Evolutionary conservation across 2,888 invertebrate species (phyloP).

Genomic region (Carcina quercana): DNA sequence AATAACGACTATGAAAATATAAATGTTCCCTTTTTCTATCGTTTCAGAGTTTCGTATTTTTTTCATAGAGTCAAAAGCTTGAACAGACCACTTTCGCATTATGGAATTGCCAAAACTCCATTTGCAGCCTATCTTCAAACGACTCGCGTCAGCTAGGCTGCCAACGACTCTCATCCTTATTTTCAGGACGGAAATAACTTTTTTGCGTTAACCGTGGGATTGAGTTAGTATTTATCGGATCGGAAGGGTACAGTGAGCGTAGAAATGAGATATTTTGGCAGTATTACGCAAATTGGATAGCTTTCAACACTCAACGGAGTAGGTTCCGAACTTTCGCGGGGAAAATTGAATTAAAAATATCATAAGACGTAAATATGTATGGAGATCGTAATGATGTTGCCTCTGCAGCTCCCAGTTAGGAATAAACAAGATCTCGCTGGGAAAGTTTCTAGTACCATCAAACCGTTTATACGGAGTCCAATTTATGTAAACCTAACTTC

Average conservation of each 20-base stretch:
- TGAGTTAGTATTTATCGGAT: conserved; percentile 27
- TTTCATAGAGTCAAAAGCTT: conserved; percentile 75
- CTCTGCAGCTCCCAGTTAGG: conserved; percentile 24
- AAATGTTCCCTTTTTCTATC: conserved; percentile 71
- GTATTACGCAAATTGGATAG: conserved; percentile 76
- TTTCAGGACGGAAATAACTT: conserved; percentile 11
- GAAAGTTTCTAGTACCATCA: too few relatives aligned
- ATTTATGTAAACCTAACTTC: too few relatives aligned
- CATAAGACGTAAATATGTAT: conserved; percentile 70
- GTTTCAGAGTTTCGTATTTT: conserved; percentile 67
- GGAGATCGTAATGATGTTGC: conserved; percentile 63
- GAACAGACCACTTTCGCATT: conserved; percentile 75
- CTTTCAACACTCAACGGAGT: conserved; percentile 75
- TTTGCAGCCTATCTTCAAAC: conserved; percentile 37
- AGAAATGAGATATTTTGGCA: conserved; percentile 75
- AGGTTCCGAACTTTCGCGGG: conserved; percentile 71
- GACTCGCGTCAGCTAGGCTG: conserved; percentile 22
- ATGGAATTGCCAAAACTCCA: conserved; percentile 75
- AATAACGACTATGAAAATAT: conserved; percentile 73
- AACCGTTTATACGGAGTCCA: too few relatives aligned
- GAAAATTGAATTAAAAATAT: conserved; percentile 75
- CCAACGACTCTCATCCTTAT: conserved; percentile 25
- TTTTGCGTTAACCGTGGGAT: too few relatives aligned
- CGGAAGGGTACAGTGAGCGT: conserved; percentile 53
- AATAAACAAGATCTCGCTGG: conserved; percentile 11